phyloP scores from a whole-genome alignment of 2,113 vertebrate genomes.

The Chloropsis hardwickii region DNA sequence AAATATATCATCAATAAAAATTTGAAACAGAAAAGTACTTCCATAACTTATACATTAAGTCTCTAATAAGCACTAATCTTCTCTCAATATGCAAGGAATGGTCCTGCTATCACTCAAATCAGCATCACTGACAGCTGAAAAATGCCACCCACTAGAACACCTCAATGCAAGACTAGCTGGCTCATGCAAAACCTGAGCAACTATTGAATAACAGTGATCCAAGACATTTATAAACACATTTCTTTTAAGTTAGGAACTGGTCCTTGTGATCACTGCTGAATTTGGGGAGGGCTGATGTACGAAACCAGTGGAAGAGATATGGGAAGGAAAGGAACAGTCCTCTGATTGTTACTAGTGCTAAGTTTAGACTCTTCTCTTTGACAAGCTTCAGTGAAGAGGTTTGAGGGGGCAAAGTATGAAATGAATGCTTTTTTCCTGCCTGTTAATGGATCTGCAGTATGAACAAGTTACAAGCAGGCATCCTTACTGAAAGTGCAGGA shows the following conservation, averaged over 20 bases:
- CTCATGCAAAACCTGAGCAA: background rate
- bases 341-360: background rate
- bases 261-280: background rate
- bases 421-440: background rate
- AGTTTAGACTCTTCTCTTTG: background rate
- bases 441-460: background rate
- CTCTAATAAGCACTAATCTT: background rate
- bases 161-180: background rate
- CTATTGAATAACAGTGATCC: background rate
- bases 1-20: background rate
- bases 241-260: background rate
- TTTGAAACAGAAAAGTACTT: background rate
- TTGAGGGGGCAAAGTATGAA: background rate
- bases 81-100: background rate
- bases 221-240: background rate
- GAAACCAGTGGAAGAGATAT: background rate
- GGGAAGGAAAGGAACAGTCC: background rate
- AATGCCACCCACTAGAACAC: background rate
- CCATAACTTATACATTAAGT: background rate
- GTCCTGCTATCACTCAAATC: background rate
- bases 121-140: background rate
- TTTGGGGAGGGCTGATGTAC: background rate
- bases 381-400: background rate
- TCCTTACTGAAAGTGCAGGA: background rate
- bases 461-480: background rate